phyloP scores from a whole-genome alignment of 2,113 vertebrate genomes.

The Thalassarche chlororhynchos region DNA sequence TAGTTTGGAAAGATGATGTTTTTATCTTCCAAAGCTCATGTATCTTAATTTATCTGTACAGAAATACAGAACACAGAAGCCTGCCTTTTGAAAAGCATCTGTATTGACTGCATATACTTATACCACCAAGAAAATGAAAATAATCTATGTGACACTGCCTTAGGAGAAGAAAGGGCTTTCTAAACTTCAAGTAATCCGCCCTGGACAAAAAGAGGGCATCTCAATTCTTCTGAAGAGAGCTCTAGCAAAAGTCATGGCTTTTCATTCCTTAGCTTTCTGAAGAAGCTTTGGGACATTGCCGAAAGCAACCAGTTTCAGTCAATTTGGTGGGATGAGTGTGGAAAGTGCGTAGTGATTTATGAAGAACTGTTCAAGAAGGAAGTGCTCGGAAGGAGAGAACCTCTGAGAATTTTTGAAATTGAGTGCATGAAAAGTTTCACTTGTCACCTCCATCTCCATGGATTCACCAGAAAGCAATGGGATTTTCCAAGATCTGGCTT shows the following conservation, averaged over 20 bases:
- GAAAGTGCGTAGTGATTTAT: not conserved
- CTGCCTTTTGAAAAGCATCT: not conserved
- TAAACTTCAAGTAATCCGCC: not conserved
- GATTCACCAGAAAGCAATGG: not conserved
- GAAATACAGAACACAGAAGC: not conserved
- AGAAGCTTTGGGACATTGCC: slow-evolving; percentile 11
- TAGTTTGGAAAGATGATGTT: not conserved
- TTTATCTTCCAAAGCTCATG: not conserved
- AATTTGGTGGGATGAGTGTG: not conserved
- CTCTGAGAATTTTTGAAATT: not conserved
- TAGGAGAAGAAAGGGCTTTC: not conserved
- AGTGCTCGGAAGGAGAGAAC: not conserved
- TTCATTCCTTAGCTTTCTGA: not conserved
- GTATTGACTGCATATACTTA: not conserved
- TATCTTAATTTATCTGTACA: not conserved
- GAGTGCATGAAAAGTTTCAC: slow-evolving; percentile 18
- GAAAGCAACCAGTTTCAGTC: not conserved
- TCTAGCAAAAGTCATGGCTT: not conserved
- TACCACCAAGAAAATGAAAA: not conserved
- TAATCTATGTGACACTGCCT: not conserved
- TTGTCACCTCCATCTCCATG: slow-evolving; percentile 4
- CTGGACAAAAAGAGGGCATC: not conserved
- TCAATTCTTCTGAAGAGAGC: not conserved
- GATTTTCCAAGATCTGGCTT: not conserved
- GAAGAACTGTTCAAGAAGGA: slow-evolving; percentile 29